Evolutionary conservation across 2,797 vertebrate genomes (phyloP).

Genomic region (Varecia variegata): DNA sequence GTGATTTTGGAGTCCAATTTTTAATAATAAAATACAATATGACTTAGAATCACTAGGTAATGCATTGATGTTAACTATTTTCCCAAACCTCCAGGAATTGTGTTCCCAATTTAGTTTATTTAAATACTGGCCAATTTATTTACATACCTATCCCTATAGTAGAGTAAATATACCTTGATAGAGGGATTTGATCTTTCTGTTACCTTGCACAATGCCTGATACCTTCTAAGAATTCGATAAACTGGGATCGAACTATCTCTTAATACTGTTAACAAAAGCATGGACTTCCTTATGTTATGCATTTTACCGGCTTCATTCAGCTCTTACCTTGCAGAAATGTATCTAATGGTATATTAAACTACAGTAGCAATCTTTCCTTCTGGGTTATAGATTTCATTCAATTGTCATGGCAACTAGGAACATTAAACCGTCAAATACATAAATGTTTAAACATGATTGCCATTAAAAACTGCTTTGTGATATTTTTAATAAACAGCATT

Average conservation of each 20-base stretch:
- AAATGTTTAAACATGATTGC: not conserved
- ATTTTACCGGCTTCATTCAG: not conserved
- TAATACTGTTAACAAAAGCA: not conserved
- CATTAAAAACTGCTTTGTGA: slow-evolving; percentile 8
- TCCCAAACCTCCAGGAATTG: not conserved
- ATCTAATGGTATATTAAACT: not conserved
- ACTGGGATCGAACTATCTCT: not conserved
- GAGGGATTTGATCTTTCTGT: not conserved
- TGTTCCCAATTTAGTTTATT: not conserved
- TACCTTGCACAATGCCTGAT: not conserved
- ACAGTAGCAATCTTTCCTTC: not conserved
- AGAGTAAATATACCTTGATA: not conserved
- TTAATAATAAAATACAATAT: not conserved
- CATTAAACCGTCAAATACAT: not conserved
- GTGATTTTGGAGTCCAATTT: not conserved
- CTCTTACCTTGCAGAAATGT: not conserved
- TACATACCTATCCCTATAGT: not conserved
- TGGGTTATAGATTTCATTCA: slow-evolving; percentile 23
- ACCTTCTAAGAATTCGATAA: not conserved
- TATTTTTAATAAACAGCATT: not conserved
- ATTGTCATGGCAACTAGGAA: not conserved
- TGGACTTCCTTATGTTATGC: not conserved
- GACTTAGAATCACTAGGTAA: not conserved
- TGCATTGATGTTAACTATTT: not conserved
- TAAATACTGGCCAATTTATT: not conserved